Percentiles rank a stretch among this genome's conserved stretches.
These are phyloP conservation scores for Trinorchestia longiramus DNA, from an alignment of 1,140 invertebrate genomes.

Conservation along the genomic window DNA sequence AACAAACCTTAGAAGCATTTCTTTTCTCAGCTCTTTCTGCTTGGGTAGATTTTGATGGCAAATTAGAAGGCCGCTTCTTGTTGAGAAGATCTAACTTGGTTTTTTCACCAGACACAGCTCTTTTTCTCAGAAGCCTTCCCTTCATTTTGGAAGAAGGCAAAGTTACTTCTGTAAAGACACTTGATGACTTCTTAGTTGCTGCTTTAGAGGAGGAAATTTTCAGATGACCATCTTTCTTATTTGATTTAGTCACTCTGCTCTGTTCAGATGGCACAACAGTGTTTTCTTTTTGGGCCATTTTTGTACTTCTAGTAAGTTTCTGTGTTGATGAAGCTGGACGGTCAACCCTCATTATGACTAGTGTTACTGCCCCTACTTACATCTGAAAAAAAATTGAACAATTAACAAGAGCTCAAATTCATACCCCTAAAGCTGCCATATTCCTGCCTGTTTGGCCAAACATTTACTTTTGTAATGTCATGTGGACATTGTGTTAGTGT, in stretches of 20 bases:
- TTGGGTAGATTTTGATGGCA: not conserved
- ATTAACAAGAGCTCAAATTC: not conserved
- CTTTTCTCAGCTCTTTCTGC: not conserved
- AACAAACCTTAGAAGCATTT: not conserved
- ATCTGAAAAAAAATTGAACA: not conserved
- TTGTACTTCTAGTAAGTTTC: not conserved
- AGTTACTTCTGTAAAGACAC: not conserved
- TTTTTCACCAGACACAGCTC: not conserved
- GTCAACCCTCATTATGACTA: constrained; percentile 34
- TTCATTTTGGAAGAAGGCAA: not conserved
- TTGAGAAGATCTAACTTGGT: not conserved
- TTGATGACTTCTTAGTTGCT: not conserved
- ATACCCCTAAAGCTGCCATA: not conserved
- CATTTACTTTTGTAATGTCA: too few species aligned
- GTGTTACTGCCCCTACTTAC: not conserved
- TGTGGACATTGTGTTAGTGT: too few species aligned
- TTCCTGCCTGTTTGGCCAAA: too few species aligned
- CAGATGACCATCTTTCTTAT: not conserved
- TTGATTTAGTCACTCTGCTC: not conserved
- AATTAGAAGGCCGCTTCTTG: not conserved
- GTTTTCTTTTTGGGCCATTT: constrained; percentile 22
- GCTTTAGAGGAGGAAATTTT: not conserved
- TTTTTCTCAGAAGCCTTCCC: not conserved
- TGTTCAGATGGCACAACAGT: not conserved
- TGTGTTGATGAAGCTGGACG: not conserved